Evolutionary conservation across 2,113 vertebrate species (phyloP), one percentile per base, ranked within the genome.

Genomic region (Nothoprocta pentlandii): DNA sequence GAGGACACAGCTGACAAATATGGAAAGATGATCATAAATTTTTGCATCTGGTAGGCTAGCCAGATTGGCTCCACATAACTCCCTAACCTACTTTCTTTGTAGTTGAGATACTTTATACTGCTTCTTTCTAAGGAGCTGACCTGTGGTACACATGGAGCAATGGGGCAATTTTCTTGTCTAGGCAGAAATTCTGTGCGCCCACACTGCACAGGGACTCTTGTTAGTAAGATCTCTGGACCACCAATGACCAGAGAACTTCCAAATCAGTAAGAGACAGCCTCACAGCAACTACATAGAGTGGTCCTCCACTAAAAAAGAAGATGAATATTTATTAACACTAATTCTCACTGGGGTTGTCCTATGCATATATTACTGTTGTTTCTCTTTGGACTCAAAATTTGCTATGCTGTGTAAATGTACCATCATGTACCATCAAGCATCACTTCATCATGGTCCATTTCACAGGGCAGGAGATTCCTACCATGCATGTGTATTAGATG

Each of bases 21-120:
- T 81, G 76, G 76, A 66, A 88, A 74, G 66, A 42, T 39, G 2
- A 1, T 22, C 3, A 5, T 51, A 73, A 91, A 49, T 5, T 1
- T 75, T 59, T 1, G 1, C 26, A 16, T 9, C 16, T 19, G 13
- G 39, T 32, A 36, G n/a, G 47, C 58, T 34, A 51, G 46, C 13
- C 25, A 5, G 0, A 2, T 70, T 51, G 34, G 78, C 56, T 7
- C 14, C 12, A 3, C 0, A 0, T 44, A 70, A 82, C 0, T 0
- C 13, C 1, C 0, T n/a, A 77, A 46, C 16, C 17, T 63, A 26
- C 62, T 70, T 67, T 36, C 20, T 56, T 23, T 53, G 14, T 0
- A 3, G 36, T n/a, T 62, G 34, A 54, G 80, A 58, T 64, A 32
- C 39, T 47, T 22, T 26, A 25, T n/a, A 17, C 41, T 88, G 34